phyloP scores from a whole-genome alignment of 2,113 vertebrate genomes.

The Paratilapia polleni region DNA sequence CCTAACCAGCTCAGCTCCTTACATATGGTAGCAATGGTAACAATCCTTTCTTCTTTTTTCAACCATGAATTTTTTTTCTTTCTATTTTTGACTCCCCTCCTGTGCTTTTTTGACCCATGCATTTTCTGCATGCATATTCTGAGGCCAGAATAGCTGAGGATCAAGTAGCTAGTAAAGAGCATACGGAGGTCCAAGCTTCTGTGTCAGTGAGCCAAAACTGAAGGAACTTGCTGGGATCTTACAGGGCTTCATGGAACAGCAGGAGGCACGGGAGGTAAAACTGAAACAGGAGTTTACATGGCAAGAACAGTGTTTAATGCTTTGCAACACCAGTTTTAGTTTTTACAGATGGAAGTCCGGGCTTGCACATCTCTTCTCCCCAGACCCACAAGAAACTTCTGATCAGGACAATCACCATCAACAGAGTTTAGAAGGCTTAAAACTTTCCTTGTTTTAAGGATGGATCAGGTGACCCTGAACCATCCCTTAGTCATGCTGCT shows the following conservation, averaged over 20 bases:
- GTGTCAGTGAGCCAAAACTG: not conserved
- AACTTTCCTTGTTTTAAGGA: too few species aligned
- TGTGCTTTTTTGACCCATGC: not conserved
- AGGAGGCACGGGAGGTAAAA: not conserved
- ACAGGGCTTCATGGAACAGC: not conserved
- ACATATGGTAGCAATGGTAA: fast-evolving
- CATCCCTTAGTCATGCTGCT: too few species aligned
- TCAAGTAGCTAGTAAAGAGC: not conserved
- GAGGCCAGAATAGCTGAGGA: not conserved
- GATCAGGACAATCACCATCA: not conserved
- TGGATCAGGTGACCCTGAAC: too few species aligned
- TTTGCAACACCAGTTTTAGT: too few species aligned
- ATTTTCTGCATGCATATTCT: too few species aligned
- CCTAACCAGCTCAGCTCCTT: not conserved
- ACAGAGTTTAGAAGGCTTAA: too few species aligned
- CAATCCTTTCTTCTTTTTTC: not conserved
- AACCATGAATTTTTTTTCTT: not conserved
- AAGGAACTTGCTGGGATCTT: not conserved
- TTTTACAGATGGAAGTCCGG: too few species aligned
- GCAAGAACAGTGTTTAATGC: too few species aligned
- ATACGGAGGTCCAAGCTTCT: not conserved
- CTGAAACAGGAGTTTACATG: not conserved
- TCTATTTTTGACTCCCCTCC: not conserved
- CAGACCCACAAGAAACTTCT: not conserved
- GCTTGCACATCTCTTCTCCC: not conserved